phyloP scores from a whole-genome alignment of 37 sponge, comb jelly and placozoan genomes.

The Trichoplax adhaerens region DNA sequence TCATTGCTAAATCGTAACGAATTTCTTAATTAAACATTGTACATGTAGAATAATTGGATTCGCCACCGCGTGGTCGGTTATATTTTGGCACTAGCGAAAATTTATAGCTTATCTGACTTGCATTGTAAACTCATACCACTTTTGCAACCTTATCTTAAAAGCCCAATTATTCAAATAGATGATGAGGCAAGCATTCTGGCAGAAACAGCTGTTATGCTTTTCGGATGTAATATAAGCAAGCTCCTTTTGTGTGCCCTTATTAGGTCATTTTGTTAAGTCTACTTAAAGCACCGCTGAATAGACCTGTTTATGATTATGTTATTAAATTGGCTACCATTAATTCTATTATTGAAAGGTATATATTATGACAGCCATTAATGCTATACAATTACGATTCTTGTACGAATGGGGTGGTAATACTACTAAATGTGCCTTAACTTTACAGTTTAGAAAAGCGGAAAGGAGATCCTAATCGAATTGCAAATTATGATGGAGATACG shows the following conservation, averaged over 20 bases:
- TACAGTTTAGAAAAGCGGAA: no score
- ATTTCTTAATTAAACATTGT: background rate
- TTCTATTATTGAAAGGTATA: no score
- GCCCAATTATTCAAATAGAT: constrained; percentile 34
- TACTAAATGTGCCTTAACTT: no score
- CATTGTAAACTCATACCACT: constrained; percentile 54
- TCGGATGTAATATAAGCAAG: no score
- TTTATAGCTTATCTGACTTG: constrained; percentile 50
- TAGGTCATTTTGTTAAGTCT: constrained; percentile 46
- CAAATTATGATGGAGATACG: no score
- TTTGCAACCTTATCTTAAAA: constrained; percentile 36
- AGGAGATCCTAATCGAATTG: no score
- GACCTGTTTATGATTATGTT: constrained; percentile 55
- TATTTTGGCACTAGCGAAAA: constrained; percentile 21
- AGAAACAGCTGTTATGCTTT: no score
- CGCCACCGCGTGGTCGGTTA: constrained; percentile 72
- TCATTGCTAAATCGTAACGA: background rate
- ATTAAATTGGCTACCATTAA: constrained; percentile 8
- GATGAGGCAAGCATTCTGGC: constrained; percentile 8
- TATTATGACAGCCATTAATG: no score
- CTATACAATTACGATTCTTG: no score
- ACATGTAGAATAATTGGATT: constrained; percentile 66
- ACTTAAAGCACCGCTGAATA: constrained; percentile 41
- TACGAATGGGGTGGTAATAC: no score
- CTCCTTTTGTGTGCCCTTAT: background rate